phyloP scores from a whole-genome alignment of 2,113 vertebrate species.

The Rallus limicola region DNA sequence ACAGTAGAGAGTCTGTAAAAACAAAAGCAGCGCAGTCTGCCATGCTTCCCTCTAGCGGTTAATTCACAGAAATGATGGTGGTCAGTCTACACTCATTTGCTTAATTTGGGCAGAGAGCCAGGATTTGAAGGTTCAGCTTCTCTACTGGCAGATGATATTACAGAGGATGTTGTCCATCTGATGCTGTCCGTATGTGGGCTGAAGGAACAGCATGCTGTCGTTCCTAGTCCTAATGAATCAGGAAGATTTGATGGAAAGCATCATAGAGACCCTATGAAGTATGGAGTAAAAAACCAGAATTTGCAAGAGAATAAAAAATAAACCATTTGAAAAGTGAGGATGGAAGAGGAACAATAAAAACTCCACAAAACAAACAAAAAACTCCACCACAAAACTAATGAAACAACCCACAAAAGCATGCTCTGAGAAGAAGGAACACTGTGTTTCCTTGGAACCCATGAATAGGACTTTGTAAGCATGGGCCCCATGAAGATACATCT shows the following conservation, averaged over 20 bases:
- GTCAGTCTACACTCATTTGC: not conserved
- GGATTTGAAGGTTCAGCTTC: slow-evolving; percentile 27
- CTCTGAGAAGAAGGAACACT: not conserved
- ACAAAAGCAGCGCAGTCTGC: not conserved
- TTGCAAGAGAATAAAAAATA: not conserved
- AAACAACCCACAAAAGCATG: not conserved
- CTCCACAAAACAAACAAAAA: not conserved
- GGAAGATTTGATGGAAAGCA: slow-evolving; percentile 22
- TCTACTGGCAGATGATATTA: slow-evolving; percentile 14
- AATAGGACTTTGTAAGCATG: not conserved
- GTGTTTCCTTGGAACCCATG: not conserved
- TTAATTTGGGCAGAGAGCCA: slow-evolving; percentile 35
- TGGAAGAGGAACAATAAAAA: not conserved
- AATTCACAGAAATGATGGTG: not conserved
- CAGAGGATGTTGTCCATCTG: slow-evolving; percentile 42
- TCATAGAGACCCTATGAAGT: not conserved
- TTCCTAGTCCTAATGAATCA: not conserved
- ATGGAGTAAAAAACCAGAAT: not conserved
- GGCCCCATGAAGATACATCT: not conserved
- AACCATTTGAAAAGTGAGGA: not conserved
- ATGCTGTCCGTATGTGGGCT: not conserved
- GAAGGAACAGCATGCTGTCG: slow-evolving; percentile 29
- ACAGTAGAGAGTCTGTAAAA: not conserved
- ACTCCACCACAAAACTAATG: not conserved
- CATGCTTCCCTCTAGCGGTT: not conserved